phyloP scores from a whole-genome alignment of 2,797 vertebrate species.

The Artibeus lituratus region DNA sequence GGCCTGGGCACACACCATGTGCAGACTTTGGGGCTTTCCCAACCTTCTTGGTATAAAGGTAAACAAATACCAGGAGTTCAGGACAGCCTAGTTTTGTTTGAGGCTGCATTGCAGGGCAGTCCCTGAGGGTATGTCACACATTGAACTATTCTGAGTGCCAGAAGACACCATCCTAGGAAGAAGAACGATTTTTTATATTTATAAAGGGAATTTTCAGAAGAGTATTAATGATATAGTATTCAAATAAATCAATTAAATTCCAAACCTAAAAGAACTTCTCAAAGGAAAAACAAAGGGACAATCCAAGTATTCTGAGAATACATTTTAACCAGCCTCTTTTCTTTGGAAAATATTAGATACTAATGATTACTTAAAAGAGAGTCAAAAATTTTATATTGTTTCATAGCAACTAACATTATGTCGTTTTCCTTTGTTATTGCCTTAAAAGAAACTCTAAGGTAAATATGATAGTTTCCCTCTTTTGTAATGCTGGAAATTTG shows the following conservation, averaged over 20 bases:
- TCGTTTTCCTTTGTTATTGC: background rate
- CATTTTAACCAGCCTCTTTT: background rate
- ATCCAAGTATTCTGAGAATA: background rate
- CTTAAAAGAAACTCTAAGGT: constrained; percentile 23
- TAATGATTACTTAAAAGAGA: constrained; percentile 25
- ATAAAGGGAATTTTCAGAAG: constrained; percentile 19
- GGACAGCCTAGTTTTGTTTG: background rate
- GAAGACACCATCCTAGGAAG: background rate
- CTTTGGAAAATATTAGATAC: background rate
- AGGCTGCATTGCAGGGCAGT: background rate
- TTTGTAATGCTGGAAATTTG: constrained; percentile 23
- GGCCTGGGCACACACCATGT: background rate
- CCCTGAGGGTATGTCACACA: background rate
- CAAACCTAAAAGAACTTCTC: background rate
- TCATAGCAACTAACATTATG: background rate
- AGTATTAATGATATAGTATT: constrained; percentile 12
- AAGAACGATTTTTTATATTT: background rate
- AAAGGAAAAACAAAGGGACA: background rate
- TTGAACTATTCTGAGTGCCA: background rate
- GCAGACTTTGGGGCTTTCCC: background rate
- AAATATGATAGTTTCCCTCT: background rate
- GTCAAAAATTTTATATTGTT: background rate
- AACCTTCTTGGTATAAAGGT: background rate
- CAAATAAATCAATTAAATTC: constrained; percentile 25
- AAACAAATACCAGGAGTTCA: background rate